A percentile compares a stretch with the other conserved stretches of the same genome.
phyloP scores from a whole-genome alignment of 92 coral and sea anemone genomes.

The Epizoanthus rinbou region DNA sequence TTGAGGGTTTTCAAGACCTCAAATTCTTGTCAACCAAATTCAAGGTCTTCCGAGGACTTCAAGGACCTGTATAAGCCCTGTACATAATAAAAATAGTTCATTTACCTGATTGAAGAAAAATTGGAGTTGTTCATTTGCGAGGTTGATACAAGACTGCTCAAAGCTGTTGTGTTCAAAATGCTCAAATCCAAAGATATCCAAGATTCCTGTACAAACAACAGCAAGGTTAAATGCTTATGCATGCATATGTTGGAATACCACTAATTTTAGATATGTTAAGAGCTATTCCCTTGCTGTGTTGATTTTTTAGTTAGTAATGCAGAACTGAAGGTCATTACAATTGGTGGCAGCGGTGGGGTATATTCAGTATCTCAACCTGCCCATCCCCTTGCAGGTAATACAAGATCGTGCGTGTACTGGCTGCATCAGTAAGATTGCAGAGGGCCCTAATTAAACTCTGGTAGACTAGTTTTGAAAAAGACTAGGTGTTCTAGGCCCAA shows the following conservation, averaged over 20 bases:
- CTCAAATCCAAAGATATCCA: conserved; percentile 90
- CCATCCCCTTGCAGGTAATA: conserved; percentile 42
- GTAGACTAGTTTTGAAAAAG: too few relatives aligned
- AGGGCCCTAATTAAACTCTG: background rate
- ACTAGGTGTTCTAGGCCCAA: too few relatives aligned
- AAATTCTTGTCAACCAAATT: too few relatives aligned
- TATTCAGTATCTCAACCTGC: background rate
- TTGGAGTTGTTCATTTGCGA: conserved; percentile 90
- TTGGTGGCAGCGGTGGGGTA: background rate
- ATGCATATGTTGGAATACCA: background rate
- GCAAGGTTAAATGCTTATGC: background rate
- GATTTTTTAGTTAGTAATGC: too few relatives aligned
- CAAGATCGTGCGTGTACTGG: conserved; percentile 25
- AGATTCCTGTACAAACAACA: conserved; percentile 57
- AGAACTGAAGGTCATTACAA: too few relatives aligned
- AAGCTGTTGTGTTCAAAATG: conserved; percentile 89
- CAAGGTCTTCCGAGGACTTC: too few relatives aligned
- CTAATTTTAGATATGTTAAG: too few relatives aligned
- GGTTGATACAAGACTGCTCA: conserved; percentile 88
- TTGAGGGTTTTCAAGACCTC: too few relatives aligned
- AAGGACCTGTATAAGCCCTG: too few relatives aligned
- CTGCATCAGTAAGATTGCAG: conserved; percentile 31
- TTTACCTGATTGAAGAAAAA: conserved; percentile 91
- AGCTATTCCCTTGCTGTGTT: too few relatives aligned
- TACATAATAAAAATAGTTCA: background rate